Conservation (phyloP, 1,140 invertebrate genomes). For the Cotesia vestalis region DNA sequence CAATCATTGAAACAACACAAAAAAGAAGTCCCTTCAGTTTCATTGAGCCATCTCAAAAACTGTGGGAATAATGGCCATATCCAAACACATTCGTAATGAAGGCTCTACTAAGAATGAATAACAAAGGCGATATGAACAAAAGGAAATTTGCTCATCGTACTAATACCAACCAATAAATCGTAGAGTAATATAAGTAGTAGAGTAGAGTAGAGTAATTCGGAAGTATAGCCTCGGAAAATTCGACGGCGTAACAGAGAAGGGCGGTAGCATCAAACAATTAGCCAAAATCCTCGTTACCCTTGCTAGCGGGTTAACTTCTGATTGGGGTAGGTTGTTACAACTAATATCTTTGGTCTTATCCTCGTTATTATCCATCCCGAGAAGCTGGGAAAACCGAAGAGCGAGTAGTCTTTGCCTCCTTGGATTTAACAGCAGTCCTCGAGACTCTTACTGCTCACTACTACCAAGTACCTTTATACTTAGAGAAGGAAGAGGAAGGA, state of each 20-base stretch:
- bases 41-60: no score
- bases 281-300: constrained; percentile 41
- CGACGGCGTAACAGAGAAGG: constrained; percentile 16
- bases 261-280: constrained; percentile 58
- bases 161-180: background rate
- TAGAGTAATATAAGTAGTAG: background rate
- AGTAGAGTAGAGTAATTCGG: constrained; percentile 27
- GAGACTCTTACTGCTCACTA: constrained; percentile 7
- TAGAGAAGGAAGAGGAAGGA: constrained; percentile 43
- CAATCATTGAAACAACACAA: no score
- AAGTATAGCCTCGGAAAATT: background rate
- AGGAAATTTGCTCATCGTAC: no score
- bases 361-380: constrained; percentile 51
- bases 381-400: background rate
- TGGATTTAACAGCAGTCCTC: constrained; percentile 20
- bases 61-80: no score
- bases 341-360: constrained; percentile 60
- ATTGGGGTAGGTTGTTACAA: constrained; percentile 49
- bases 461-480: constrained; percentile 17
- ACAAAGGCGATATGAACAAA: no score
- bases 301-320: constrained; percentile 42
- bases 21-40: no score
- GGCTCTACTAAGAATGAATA: no score
- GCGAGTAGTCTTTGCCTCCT: background rate
- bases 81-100: no score